phyloP scores from a whole-genome alignment of 2,797 vertebrate species.

The Lerista edwardsae region DNA sequence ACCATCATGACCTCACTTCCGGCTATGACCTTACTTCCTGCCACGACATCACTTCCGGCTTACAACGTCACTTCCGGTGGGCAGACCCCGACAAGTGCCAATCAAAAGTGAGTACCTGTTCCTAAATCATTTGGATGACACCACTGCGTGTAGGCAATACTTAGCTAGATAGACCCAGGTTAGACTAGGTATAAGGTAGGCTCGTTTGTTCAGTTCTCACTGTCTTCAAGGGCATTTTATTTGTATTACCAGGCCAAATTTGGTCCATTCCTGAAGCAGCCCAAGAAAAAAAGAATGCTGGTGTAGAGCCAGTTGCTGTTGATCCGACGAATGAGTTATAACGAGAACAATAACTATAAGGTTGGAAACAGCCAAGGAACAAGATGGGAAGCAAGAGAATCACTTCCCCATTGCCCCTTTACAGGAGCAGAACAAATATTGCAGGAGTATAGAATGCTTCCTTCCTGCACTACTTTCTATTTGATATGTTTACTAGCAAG shows the following conservation, averaged over 20 bases:
- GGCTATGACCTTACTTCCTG: no score
- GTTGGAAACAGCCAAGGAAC: conserved; percentile 29
- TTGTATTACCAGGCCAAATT: conserved; percentile 29
- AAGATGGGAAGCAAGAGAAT: conserved; percentile 13
- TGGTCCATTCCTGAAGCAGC: conserved; percentile 27
- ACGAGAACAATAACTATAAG: conserved; percentile 23
- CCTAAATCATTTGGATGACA: no score
- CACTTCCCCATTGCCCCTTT: conserved; percentile 30
- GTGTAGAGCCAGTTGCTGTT: conserved; percentile 28
- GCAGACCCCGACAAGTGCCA: no score
- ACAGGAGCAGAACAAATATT: conserved; percentile 39
- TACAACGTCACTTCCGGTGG: no score
- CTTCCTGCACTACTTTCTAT: conserved; percentile 36
- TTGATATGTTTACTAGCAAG: conserved; percentile 49
- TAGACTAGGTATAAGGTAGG: no score
- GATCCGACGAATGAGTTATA: conserved; percentile 43
- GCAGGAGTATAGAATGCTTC: conserved; percentile 9
- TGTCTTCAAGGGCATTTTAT: conserved; percentile 47
- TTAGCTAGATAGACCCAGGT: no score
- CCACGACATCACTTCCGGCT: no score
- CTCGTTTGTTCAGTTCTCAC: not conserved
- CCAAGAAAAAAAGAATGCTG: conserved; percentile 34
- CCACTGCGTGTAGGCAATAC: no score
- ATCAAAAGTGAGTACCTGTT: no score
- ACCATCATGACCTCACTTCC: no score